Conservation (phyloP, 2,113 vertebrate genomes). For the Istiophorus platypterus region DNA sequence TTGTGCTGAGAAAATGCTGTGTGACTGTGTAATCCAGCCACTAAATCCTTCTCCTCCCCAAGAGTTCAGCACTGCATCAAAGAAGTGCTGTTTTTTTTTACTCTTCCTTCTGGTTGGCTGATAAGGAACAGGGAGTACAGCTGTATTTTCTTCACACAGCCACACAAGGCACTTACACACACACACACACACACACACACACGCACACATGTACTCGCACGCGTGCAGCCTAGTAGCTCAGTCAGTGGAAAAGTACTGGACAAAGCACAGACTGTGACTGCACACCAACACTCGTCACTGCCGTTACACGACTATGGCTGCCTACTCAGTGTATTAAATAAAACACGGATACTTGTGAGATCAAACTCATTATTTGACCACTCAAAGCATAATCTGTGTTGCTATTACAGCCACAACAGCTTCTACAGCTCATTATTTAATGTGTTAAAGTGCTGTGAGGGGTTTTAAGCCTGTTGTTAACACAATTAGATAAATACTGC, state of each 20-base stretch:
- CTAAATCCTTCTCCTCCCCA: not conserved
- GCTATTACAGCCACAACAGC: not conserved
- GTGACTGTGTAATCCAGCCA: not conserved
- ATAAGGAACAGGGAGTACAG: constrained; percentile 7
- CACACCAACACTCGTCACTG: constrained; percentile 12
- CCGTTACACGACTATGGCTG: constrained; percentile 4
- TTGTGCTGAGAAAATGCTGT: not conserved
- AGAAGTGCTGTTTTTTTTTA: not conserved
- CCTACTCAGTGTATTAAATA: constrained; percentile 1
- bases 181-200: constrained; percentile 2
- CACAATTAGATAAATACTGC: not conserved
- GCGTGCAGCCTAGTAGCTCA: not conserved
- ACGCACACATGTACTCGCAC: not conserved
- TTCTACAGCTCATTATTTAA: constrained; percentile 1
- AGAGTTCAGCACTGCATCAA: constrained; percentile 10
- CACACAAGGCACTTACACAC: not conserved
- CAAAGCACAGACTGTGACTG: constrained; percentile 17
- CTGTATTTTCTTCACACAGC: not conserved
- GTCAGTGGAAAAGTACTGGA: constrained; percentile 72
- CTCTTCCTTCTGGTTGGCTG: constrained; percentile 14
- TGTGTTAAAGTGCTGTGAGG: not conserved
- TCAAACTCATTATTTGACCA: not conserved
- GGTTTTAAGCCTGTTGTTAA: not conserved
- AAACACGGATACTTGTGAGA: not conserved
- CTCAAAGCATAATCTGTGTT: not conserved